Percentiles rank a stretch among this genome's conserved stretches.
Conservation (phyloP, 2,888 invertebrate genomes). For the Pimpla rufipes region DNA sequence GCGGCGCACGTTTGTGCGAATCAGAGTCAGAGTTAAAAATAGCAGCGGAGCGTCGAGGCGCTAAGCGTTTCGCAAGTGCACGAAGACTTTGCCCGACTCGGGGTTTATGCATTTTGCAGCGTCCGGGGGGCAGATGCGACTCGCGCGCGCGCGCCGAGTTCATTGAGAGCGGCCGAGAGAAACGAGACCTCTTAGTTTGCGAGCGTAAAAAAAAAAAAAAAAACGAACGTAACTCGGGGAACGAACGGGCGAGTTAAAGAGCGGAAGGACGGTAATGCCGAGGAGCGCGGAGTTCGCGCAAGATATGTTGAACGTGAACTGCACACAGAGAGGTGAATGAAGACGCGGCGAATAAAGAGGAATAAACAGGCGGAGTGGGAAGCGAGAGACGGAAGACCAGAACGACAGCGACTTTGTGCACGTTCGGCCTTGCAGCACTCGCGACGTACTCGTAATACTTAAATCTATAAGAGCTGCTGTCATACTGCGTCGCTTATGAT, state of each 20-base stretch:
- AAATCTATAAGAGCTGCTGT: constrained; percentile 21
- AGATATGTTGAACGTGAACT: constrained; percentile 28
- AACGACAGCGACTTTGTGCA: constrained; percentile 58
- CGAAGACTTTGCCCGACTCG: constrained; percentile 57
- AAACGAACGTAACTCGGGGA: background rate
- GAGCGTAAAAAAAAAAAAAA: background rate
- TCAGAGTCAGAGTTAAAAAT: constrained; percentile 35
- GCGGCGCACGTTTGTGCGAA: constrained; percentile 20
- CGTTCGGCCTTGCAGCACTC: constrained; percentile 69
- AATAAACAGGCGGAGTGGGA: constrained; percentile 28
- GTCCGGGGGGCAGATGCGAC: constrained; percentile 49
- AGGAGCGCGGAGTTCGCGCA: constrained; percentile 38
- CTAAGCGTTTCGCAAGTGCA: constrained; percentile 44
- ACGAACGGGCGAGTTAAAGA: background rate
- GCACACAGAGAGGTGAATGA: constrained; percentile 29
- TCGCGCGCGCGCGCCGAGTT: constrained; percentile 66
- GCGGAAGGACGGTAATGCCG: constrained; percentile 16
- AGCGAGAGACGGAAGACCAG: constrained; percentile 27
- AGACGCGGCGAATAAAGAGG: constrained; percentile 13
- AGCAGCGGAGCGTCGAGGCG: constrained; percentile 9
- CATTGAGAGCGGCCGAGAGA: constrained; percentile 50
- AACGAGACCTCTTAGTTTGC: constrained; percentile 1
- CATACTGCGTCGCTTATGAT: background rate
- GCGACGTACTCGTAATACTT: constrained; percentile 52
- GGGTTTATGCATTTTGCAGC: constrained; percentile 68